phyloP scores from a whole-genome alignment of 2,888 invertebrate species.

The Yponomeuta malinellus region DNA sequence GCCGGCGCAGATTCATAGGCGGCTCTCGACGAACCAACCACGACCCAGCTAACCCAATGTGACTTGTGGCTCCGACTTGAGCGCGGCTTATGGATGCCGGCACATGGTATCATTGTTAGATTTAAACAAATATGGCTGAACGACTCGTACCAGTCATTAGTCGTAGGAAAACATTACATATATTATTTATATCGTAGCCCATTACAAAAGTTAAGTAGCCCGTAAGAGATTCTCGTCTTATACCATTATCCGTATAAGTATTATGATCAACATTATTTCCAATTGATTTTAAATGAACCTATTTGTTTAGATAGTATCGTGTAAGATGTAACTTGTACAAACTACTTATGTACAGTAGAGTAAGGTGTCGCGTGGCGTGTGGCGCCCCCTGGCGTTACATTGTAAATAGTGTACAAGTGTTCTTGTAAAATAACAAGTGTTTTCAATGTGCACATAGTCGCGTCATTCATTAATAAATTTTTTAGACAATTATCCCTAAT shows the following conservation, averaged over 20 bases:
- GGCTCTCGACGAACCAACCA: not conserved
- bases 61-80: not conserved
- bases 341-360: constrained; percentile 67
- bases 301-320: constrained; percentile 50
- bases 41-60: not conserved
- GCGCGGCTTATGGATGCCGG: not conserved
- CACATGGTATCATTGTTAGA: constrained; percentile 40
- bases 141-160: constrained; percentile 68
- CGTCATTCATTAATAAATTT: constrained; percentile 75
- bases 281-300: constrained; percentile 52
- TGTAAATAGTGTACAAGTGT: constrained; percentile 71
- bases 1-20: not conserved
- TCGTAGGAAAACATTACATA: constrained; percentile 48
- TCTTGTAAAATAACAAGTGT: constrained; percentile 71
- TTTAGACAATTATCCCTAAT: constrained; percentile 58
- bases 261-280: constrained; percentile 72
- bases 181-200: constrained; percentile 63
- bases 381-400: constrained; percentile 36
- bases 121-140: constrained; percentile 58
- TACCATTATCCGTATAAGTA: constrained; percentile 71
- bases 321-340: constrained; percentile 67
- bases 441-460: constrained; percentile 76
- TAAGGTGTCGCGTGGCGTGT: constrained; percentile 29
- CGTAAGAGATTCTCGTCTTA: constrained; percentile 66
- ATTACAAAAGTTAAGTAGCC: constrained; percentile 46